Conservation (phyloP, 2,888 invertebrate species). For the Rhamphomyia laevipes region DNA sequence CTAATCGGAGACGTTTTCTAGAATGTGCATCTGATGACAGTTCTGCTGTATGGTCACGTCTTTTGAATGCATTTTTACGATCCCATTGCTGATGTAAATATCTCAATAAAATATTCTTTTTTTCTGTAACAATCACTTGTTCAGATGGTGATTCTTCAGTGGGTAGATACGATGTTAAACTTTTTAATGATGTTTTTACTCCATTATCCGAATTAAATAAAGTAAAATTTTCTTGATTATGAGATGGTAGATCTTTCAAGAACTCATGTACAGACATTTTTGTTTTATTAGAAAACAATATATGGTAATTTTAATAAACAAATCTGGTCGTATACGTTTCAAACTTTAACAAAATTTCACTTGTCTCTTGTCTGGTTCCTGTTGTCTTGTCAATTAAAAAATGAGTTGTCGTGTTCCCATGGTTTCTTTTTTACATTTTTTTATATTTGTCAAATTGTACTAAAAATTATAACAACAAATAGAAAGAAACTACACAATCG, state of each 20-base stretch:
- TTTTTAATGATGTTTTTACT: slow-evolving; percentile 67
- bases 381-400: no score
- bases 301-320: no score
- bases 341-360: no score
- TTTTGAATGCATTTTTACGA: slow-evolving; percentile 46
- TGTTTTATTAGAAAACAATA: no score
- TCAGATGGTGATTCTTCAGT: slow-evolving; percentile 88
- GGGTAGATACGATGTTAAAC: slow-evolving; percentile 83
- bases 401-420: no score
- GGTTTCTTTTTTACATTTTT: no score
- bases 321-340: no score
- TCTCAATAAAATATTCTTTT: slow-evolving; percentile 83
- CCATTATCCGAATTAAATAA: slow-evolving; percentile 79
- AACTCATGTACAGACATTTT: slow-evolving; percentile 71
- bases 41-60: slow-evolving; percentile 4
- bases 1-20: slow-evolving; percentile 8
- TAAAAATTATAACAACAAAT: no score
- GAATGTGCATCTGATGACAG: slow-evolving; percentile 1
- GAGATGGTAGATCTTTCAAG: slow-evolving; percentile 80
- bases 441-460: no score
- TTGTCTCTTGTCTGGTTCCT: no score
- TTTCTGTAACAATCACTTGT: slow-evolving; percentile 94
- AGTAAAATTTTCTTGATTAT: slow-evolving; percentile 83
- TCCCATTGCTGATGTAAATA: slow-evolving; percentile 95
- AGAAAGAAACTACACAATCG: no score